Evolutionary conservation across 2,797 vertebrate genomes (phyloP).

Genomic region (Lerista edwardsae): DNA sequence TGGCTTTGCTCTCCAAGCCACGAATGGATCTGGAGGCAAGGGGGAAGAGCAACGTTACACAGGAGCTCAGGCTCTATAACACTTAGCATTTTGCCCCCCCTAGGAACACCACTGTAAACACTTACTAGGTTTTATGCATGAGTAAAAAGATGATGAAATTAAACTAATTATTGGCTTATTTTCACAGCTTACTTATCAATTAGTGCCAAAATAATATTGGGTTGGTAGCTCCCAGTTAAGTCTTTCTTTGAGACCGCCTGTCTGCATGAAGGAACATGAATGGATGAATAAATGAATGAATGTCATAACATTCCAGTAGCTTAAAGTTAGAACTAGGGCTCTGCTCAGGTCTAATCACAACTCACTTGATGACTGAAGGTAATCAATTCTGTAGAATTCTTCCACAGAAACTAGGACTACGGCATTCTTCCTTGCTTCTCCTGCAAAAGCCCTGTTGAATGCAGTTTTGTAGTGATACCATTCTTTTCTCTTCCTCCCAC

Average conservation of each 20-base stretch:
- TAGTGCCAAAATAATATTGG: constrained; percentile 40
- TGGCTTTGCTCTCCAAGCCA: too few species aligned
- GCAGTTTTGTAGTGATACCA: neutral
- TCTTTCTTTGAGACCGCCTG: constrained; percentile 31
- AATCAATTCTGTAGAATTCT: neutral
- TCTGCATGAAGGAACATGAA: constrained; percentile 22
- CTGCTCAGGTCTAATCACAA: neutral
- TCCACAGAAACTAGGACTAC: neutral
- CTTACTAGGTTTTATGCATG: neutral
- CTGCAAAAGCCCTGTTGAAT: neutral
- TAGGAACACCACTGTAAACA: too few species aligned
- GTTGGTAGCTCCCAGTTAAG: neutral
- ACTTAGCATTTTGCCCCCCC: too few species aligned
- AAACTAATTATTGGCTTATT: too few species aligned
- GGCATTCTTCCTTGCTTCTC: neutral
- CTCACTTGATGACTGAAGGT: neutral
- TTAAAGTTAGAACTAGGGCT: neutral
- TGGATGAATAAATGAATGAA: neutral
- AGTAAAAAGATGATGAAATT: neutral
- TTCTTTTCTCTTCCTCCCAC: neutral
- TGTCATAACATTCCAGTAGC: neutral
- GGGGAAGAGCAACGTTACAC: too few species aligned
- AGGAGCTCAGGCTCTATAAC: too few species aligned
- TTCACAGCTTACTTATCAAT: constrained; percentile 9
- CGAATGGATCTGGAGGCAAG: too few species aligned